Evolutionary conservation across 35 echinoderm and acorn worm genomes (phyloP).

Genomic region (Apostichopus parvimensis): DNA sequence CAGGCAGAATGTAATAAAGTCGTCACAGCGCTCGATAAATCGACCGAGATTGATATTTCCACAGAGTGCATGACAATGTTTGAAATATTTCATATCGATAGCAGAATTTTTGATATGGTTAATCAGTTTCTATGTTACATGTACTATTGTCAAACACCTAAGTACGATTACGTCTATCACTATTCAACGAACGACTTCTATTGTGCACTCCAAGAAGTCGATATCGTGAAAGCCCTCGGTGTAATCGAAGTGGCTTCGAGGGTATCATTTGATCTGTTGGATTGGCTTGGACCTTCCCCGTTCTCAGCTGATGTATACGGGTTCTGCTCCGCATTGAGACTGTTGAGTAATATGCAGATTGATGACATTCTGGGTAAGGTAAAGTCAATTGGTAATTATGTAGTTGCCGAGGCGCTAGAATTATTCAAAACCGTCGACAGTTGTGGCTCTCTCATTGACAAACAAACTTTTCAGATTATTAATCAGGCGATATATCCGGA

Average conservation of each 20-base stretch:
- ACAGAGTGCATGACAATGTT: neutral
- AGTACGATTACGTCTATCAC: no score
- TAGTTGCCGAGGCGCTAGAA: neutral
- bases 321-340: neutral
- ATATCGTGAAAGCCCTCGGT: neutral
- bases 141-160: no score
- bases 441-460: neutral
- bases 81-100: neutral
- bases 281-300: slow-evolving; percentile 14
- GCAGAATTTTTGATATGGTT: neutral
- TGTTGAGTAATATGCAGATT: neutral
- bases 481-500: no score
- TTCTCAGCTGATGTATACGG: slow-evolving; percentile 2
- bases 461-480: neutral
- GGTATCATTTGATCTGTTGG: neutral
- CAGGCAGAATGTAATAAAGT: no score
- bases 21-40: neutral
- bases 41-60: neutral
- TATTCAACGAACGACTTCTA: neutral
- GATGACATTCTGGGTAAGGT: neutral
- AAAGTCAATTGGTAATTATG: neutral
- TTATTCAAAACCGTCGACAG: neutral
- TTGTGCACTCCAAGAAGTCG: neutral
- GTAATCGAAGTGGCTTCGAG: neutral
- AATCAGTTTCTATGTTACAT: no score